These are phyloP conservation scores for Sigmodon hispidus DNA, from an alignment of 2,113 vertebrate genomes.

Conservation along the genomic window DNA sequence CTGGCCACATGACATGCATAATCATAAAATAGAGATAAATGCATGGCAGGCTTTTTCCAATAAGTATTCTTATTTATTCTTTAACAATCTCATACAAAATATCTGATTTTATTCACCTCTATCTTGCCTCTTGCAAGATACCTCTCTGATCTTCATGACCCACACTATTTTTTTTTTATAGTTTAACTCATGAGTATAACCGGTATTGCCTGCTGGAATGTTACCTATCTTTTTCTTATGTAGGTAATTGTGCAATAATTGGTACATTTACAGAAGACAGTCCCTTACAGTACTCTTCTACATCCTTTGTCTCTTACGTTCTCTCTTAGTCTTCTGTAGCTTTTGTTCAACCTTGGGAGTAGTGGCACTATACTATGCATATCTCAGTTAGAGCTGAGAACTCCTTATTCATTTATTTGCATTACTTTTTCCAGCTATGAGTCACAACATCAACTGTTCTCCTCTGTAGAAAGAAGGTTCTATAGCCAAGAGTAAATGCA, in stretches of 20 bases:
- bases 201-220: background rate
- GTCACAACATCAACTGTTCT: background rate
- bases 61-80: background rate
- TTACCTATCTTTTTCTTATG: background rate
- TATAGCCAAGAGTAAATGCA: background rate
- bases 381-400: background rate
- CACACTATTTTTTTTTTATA: background rate
- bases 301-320: background rate
- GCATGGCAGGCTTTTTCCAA: background rate
- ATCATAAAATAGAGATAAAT: background rate
- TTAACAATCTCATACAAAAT: background rate
- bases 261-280: background rate
- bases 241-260: background rate
- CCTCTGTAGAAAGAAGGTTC: background rate
- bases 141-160: background rate
- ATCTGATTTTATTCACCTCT: background rate
- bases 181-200: background rate
- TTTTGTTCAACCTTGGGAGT: background rate
- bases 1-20: background rate
- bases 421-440: background rate
- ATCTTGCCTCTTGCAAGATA: background rate
- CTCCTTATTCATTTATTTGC: background rate
- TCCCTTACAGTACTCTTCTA: background rate
- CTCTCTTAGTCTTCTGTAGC: background rate
- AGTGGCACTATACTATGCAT: too few relatives aligned